Evolutionary conservation across 2,888 invertebrate genomes (phyloP).

Genomic region (Ophion slaviceki): DNA sequence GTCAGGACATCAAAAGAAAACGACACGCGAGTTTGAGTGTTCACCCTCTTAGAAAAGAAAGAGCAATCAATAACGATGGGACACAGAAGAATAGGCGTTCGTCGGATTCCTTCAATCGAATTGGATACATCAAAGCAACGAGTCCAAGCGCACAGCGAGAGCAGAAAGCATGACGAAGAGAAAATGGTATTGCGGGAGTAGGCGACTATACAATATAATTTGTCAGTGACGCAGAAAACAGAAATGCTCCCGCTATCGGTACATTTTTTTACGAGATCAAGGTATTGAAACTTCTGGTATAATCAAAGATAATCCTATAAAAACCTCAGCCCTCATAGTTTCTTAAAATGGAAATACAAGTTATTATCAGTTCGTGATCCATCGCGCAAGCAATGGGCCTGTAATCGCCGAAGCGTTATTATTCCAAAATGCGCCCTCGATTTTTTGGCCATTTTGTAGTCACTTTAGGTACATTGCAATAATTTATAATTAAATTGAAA

Average conservation of each 20-base stretch:
- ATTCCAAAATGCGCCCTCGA: too few species aligned
- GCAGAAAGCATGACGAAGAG: slow-evolving; percentile 66
- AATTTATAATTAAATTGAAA: too few species aligned
- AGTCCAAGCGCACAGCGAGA: slow-evolving; percentile 72
- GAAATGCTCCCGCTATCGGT: neutral
- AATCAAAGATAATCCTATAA: neutral
- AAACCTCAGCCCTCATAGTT: neutral
- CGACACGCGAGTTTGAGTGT: slow-evolving; percentile 64
- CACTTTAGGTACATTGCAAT: too few species aligned
- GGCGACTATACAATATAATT: slow-evolving; percentile 31
- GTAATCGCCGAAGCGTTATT: too few species aligned
- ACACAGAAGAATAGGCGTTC: slow-evolving; percentile 80
- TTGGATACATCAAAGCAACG: slow-evolving; percentile 83
- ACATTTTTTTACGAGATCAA: neutral
- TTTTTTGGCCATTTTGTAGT: too few species aligned
- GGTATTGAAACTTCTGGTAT: neutral
- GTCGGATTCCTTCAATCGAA: slow-evolving; percentile 83
- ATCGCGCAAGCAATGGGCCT: neutral
- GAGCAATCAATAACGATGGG: slow-evolving; percentile 82
- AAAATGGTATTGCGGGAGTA: slow-evolving; percentile 15
- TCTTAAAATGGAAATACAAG: neutral
- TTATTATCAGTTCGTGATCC: neutral
- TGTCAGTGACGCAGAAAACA: neutral
- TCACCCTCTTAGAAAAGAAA: slow-evolving; percentile 71
- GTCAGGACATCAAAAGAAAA: slow-evolving; percentile 50